Evolutionary conservation across 2,888 invertebrate species (phyloP).

Genomic region (Galeruca laticollis): DNA sequence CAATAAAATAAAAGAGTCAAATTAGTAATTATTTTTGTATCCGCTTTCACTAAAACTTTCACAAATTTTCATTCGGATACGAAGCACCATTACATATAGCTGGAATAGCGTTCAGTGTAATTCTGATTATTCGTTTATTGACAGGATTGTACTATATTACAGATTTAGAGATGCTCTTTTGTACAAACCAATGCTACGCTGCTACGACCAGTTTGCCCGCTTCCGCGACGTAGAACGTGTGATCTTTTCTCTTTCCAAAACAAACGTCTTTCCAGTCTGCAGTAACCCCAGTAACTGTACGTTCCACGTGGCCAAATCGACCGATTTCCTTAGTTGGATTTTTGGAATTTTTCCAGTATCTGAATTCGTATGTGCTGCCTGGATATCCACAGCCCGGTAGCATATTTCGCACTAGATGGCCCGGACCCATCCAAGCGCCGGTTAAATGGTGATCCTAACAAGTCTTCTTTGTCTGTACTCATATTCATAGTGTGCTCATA

Average conservation of each 20-base stretch:
- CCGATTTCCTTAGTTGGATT: neutral
- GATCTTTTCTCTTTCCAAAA: neutral
- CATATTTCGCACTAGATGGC: too few relatives aligned
- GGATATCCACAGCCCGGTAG: slow-evolving; percentile 2
- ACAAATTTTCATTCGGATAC: too few relatives aligned
- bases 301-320: neutral
- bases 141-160: neutral
- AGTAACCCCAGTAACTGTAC: neutral
- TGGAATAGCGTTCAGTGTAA: too few relatives aligned
- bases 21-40: too few relatives aligned
- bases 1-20: too few relatives aligned
- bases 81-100: too few relatives aligned
- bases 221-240: neutral
- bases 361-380: neutral
- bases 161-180: neutral
- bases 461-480: neutral
- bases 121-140: neutral
- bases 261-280: too few relatives aligned
- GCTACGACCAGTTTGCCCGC: neutral
- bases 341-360: neutral
- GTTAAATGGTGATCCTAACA: too few relatives aligned
- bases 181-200: neutral
- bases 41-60: too few relatives aligned
- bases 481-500: neutral
- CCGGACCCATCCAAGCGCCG: too few relatives aligned